A percentile compares a stretch with the other conserved stretches of the same genome.
Evolutionary conservation across 2,888 invertebrate genomes (phyloP).

Genomic region (Hypsopygia costalis): DNA sequence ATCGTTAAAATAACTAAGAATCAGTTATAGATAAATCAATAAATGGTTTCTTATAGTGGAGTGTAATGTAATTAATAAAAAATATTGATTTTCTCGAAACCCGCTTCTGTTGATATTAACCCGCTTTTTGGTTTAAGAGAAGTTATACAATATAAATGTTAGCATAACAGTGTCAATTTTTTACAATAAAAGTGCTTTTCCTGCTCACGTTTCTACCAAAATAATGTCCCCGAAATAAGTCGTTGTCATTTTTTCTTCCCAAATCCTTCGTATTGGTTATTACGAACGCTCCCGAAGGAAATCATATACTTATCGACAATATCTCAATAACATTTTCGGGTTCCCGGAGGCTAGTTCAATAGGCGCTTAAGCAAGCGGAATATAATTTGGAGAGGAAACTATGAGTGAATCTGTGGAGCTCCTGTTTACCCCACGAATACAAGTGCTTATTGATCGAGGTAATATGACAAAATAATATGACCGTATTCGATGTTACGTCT

Average conservation of each 20-base stretch:
- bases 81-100: too few species aligned
- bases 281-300: slow-evolving; percentile 4
- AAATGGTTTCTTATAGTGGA: too few species aligned
- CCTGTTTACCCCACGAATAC: not conserved
- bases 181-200: too few species aligned
- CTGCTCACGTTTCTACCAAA: not conserved
- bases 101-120: too few species aligned
- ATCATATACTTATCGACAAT: slow-evolving; percentile 8
- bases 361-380: slow-evolving; percentile 8
- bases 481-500: too few species aligned
- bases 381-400: slow-evolving; percentile 6
- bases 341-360: slow-evolving; percentile 5
- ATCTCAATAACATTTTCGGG: slow-evolving; percentile 8
- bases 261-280: slow-evolving; percentile 1
- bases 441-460: not conserved
- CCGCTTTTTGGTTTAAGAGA: too few species aligned
- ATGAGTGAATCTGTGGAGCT: not conserved
- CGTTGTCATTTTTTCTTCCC: not conserved
- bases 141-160: too few species aligned
- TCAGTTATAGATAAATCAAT: too few species aligned
- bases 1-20: too few species aligned
- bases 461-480: not conserved
- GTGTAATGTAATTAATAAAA: too few species aligned
- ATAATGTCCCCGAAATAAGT: not conserved
- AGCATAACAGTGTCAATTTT: too few species aligned